These are phyloP conservation scores for Pollenia griseotomentosa DNA, from an alignment of 2,888 invertebrate genomes.

Conservation along the genomic window DNA sequence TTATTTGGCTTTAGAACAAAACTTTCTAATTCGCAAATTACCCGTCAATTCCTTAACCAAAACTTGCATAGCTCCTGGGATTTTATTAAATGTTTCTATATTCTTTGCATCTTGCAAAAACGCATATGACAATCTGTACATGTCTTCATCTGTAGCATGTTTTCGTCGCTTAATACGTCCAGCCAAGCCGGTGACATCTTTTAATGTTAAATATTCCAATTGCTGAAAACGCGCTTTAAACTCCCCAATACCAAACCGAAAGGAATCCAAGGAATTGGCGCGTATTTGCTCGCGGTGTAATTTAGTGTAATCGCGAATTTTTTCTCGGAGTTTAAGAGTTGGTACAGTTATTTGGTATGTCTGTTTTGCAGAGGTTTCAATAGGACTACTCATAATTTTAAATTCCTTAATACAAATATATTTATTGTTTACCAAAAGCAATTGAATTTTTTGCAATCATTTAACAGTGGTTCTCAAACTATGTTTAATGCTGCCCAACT, in stretches of 20 bases:
- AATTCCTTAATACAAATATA: too few species aligned
- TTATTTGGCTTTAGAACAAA: background rate
- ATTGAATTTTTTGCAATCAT: too few species aligned
- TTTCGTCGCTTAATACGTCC: conserved; percentile 82
- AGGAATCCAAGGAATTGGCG: conserved; percentile 77
- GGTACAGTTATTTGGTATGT: conserved; percentile 22
- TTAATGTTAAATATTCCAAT: conserved; percentile 78
- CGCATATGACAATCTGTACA: conserved; percentile 81
- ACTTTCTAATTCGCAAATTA: conserved; percentile 42
- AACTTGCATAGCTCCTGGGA: conserved; percentile 81
- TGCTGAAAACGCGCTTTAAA: conserved; percentile 78
- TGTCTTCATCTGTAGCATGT: conserved; percentile 80
- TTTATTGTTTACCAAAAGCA: too few species aligned
- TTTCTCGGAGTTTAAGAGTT: conserved; percentile 75
- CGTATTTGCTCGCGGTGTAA: conserved; percentile 78
- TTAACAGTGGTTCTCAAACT: background rate
- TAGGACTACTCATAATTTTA: conserved; percentile 42
- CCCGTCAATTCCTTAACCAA: conserved; percentile 83
- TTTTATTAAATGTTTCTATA: conserved; percentile 80
- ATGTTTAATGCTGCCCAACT: too few species aligned
- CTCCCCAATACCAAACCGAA: conserved; percentile 82
- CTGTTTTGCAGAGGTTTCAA: background rate
- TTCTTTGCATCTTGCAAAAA: conserved; percentile 81
- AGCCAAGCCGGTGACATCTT: conserved; percentile 81
- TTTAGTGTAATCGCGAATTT: conserved; percentile 78